phyloP scores from a whole-genome alignment of 2,113 vertebrate species.

The Ceuthmochares aereus region DNA sequence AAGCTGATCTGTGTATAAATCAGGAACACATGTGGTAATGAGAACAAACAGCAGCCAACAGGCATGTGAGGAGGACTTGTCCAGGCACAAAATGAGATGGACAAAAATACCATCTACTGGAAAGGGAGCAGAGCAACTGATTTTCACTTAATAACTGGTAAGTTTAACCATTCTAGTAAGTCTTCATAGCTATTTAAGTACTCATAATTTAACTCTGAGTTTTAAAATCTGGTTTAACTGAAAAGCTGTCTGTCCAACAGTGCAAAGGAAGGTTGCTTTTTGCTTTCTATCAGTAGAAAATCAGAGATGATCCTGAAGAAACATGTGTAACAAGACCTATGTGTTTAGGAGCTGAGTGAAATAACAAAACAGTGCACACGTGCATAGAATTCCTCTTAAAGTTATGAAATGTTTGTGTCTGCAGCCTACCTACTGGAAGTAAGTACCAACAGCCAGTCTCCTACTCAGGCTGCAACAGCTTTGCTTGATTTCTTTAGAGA shows the following conservation, averaged over 20 bases:
- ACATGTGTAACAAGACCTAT: neutral
- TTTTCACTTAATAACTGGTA: neutral
- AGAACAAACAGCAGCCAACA: slow-evolving; percentile 62
- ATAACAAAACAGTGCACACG: neutral
- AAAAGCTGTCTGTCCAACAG: neutral
- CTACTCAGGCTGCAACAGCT: neutral
- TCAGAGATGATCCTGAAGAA: neutral
- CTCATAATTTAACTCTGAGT: neutral
- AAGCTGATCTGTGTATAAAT: slow-evolving; percentile 43
- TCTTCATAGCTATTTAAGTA: neutral
- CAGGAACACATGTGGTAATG: slow-evolving; percentile 57
- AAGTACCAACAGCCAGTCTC: neutral
- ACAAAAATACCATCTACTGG: slow-evolving; percentile 15
- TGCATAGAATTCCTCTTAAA: neutral
- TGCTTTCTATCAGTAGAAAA: neutral
- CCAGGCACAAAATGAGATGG: neutral
- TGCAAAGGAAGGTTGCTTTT: neutral
- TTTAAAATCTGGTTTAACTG: neutral
- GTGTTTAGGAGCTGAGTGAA: neutral
- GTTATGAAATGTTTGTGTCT: slow-evolving; percentile 2
- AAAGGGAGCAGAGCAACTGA: neutral
- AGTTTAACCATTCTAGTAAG: neutral
- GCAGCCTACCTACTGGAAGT: neutral
- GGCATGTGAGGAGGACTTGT: neutral
- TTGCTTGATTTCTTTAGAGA: slow-evolving; percentile 10